These are phyloP conservation scores for Trichomalopsis sarcophagae DNA, from an alignment of 1,140 invertebrate genomes.

Conservation along the genomic window DNA sequence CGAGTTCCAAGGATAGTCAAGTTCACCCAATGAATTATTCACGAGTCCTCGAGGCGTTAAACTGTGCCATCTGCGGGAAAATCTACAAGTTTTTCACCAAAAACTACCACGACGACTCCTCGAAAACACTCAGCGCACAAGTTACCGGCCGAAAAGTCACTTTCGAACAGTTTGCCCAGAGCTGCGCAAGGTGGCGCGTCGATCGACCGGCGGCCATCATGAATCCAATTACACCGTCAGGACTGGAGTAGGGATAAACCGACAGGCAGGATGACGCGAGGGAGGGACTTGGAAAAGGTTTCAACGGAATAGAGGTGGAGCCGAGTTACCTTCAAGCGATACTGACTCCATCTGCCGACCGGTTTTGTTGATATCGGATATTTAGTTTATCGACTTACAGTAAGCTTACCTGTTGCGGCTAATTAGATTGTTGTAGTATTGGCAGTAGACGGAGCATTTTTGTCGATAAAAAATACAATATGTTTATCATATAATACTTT, in stretches of 20 bases:
- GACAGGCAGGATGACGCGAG: constrained; percentile 53
- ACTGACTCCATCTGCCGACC: constrained; percentile 37
- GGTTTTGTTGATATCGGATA: neutral
- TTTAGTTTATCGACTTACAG: constrained; percentile 41
- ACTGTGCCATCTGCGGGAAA: constrained; percentile 41
- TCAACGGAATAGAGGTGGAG: constrained; percentile 62
- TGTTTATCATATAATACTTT: no score
- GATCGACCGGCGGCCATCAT: constrained; percentile 63
- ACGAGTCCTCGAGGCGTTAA: neutral
- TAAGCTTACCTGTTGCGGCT: neutral
- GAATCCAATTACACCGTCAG: constrained; percentile 60
- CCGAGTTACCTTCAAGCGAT: constrained; percentile 35
- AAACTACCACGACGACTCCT: neutral
- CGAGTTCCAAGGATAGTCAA: no score
- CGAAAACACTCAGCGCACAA: neutral
- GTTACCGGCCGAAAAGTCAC: neutral
- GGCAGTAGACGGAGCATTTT: neutral
- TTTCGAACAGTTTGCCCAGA: neutral
- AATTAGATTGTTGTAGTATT: neutral
- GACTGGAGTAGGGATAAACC: constrained; percentile 49
- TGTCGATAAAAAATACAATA: neutral
- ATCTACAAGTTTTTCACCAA: constrained; percentile 17
- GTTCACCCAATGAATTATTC: neutral
- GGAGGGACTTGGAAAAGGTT: constrained; percentile 60
- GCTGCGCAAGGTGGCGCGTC: constrained; percentile 56